These are phyloP conservation scores for Castor canadensis DNA, from an alignment of 2,113 vertebrate species.

Conservation along the genomic window DNA sequence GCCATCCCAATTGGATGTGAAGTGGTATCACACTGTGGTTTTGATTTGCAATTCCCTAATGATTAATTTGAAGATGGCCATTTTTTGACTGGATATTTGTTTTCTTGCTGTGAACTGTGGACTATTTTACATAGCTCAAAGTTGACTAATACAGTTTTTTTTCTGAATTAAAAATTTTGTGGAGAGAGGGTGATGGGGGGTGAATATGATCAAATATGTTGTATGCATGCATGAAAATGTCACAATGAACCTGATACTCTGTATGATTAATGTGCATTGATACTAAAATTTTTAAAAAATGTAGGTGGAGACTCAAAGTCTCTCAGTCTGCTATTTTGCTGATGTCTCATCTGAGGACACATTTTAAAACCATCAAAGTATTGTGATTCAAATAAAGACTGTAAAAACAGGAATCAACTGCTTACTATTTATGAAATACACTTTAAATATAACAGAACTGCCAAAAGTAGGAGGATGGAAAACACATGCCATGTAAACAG, in stretches of 20 bases:
- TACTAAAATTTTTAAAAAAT: background rate
- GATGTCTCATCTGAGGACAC: background rate
- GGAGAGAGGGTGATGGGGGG: too few relatives aligned
- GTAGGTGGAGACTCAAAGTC: background rate
- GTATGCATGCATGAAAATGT: too few relatives aligned
- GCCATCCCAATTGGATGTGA: too few relatives aligned
- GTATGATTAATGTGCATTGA: too few relatives aligned
- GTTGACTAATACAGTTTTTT: background rate
- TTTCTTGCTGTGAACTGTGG: background rate
- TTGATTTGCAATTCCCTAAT: too few relatives aligned
- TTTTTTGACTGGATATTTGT: background rate
- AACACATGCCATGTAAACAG: background rate
- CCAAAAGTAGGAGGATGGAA: background rate
- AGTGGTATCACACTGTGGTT: too few relatives aligned
- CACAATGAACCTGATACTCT: too few relatives aligned
- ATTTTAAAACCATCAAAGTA: background rate
- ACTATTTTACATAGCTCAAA: background rate
- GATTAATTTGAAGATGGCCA: background rate
- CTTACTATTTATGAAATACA: background rate
- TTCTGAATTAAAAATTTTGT: background rate
- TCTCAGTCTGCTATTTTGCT: background rate
- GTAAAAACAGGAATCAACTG: background rate
- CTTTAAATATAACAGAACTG: background rate
- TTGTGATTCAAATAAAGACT: background rate
- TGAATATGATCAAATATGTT: too few relatives aligned